Evolutionary conservation across 2,888 invertebrate genomes (phyloP).

Genomic region (Amphipoea lucens): DNA sequence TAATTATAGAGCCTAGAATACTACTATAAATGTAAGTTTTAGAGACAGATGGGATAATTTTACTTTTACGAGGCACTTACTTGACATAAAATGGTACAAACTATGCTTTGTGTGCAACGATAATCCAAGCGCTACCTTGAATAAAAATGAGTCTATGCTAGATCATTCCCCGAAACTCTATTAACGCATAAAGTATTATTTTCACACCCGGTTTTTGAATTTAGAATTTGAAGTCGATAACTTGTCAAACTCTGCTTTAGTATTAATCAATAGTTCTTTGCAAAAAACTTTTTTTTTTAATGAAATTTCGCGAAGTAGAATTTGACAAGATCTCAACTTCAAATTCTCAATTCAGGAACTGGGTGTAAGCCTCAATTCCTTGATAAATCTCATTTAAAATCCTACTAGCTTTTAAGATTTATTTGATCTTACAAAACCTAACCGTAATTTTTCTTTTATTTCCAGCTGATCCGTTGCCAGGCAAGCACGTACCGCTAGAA

Average conservation of each 20-base stretch:
- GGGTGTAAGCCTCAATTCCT: not conserved
- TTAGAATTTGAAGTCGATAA: not conserved
- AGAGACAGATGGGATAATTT: not conserved
- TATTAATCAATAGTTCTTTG: too few relatives aligned
- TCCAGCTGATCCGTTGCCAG: slow-evolving; percentile 89
- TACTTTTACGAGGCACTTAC: not conserved
- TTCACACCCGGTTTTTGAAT: not conserved
- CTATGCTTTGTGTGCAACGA: not conserved
- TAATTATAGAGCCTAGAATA: slow-evolving; percentile 6
- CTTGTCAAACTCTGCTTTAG: not conserved
- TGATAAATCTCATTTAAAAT: not conserved
- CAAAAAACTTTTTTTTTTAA: too few relatives aligned
- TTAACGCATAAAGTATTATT: not conserved
- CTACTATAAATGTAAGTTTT: not conserved
- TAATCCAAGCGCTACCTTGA: not conserved
- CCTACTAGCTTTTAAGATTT: not conserved
- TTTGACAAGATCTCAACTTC: not conserved
- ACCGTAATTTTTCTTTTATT: slow-evolving; percentile 68
- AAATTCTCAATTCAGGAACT: not conserved
- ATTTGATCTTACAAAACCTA: slow-evolving; percentile 19
- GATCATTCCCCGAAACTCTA: not conserved
- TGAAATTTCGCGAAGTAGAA: too few relatives aligned
- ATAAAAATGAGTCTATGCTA: not conserved
- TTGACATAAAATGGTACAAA: not conserved
- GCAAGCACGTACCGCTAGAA: slow-evolving; percentile 89